Conservation (phyloP, 2,113 vertebrate species). For the Ellobius talpinus region DNA sequence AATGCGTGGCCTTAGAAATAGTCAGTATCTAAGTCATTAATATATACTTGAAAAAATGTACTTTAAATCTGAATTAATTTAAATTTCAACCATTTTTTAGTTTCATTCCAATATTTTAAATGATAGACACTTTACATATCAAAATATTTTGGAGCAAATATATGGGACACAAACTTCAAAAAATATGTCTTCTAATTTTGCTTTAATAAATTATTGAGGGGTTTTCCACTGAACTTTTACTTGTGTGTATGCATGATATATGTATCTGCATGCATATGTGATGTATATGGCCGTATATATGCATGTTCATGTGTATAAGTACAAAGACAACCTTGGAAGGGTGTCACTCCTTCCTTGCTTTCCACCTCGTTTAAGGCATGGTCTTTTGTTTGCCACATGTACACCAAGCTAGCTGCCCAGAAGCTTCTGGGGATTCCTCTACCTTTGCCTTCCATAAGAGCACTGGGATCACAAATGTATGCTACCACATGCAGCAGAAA, state of each 20-base stretch:
- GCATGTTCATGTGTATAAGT: not conserved
- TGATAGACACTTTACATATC: constrained; percentile 63
- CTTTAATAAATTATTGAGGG: not conserved
- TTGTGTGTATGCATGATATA: not conserved
- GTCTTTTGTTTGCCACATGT: not conserved
- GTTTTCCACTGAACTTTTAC: not conserved
- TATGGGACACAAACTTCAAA: constrained; percentile 23
- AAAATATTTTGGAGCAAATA: constrained; percentile 60
- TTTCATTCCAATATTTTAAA: constrained; percentile 61
- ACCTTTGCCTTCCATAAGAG: not conserved
- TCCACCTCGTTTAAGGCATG: too few relatives aligned
- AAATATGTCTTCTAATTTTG: not conserved
- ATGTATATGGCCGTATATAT: not conserved
- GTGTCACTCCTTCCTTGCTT: not conserved
- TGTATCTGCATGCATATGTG: not conserved
- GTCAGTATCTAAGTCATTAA: not conserved
- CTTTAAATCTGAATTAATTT: constrained; percentile 62
- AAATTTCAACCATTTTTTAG: constrained; percentile 43
- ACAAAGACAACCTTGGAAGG: not conserved
- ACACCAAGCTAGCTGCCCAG: not conserved
- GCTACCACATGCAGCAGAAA: not conserved
- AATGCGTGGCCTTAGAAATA: constrained; percentile 1
- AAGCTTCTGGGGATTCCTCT: not conserved
- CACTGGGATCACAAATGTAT: not conserved
- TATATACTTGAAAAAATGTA: constrained; percentile 76